Conservation (phyloP, 2,113 vertebrate genomes). For the Coryphaenoides rupestris region DNA sequence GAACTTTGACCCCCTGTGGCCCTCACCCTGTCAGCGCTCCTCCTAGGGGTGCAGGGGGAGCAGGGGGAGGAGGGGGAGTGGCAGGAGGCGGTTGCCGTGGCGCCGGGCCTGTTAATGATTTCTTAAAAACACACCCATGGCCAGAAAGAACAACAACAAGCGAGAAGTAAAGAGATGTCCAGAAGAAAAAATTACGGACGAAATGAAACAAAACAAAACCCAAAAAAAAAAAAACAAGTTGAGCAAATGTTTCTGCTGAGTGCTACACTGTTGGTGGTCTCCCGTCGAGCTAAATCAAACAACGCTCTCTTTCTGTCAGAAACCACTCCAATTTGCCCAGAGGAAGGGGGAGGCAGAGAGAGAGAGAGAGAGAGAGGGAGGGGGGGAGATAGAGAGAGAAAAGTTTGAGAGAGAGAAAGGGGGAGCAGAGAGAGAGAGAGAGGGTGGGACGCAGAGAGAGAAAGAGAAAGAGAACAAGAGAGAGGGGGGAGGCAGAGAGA, state of each 20-base stretch:
- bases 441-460: too few relatives aligned
- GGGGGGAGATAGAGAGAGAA: too few relatives aligned
- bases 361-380: too few relatives aligned
- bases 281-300: slow-evolving; percentile 58
- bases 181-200: too few relatives aligned
- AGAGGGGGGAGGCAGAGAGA: too few relatives aligned
- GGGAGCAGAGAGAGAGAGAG: too few relatives aligned
- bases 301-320: slow-evolving; percentile 53
- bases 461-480: too few relatives aligned
- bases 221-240: slow-evolving; percentile 28
- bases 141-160: slow-evolving; percentile 25
- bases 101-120: slow-evolving; percentile 62
- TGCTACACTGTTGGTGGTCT: slow-evolving; percentile 68
- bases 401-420: too few relatives aligned
- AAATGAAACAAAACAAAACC: too few relatives aligned
- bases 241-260: slow-evolving; percentile 65
- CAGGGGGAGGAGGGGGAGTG: too few relatives aligned
- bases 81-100: slow-evolving; percentile 35
- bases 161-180: slow-evolving; percentile 27
- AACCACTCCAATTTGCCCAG: slow-evolving; percentile 35
- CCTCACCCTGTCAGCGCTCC: slow-evolving; percentile 63
- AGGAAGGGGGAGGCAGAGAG: slow-evolving; percentile 4
- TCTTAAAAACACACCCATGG: slow-evolving; percentile 63
- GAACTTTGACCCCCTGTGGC: slow-evolving; percentile 50
- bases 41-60: too few relatives aligned